Percentiles rank a stretch among this genome's conserved stretches.
phyloP scores from a whole-genome alignment of 2,888 invertebrate species.

The Calliopum simillimum region DNA sequence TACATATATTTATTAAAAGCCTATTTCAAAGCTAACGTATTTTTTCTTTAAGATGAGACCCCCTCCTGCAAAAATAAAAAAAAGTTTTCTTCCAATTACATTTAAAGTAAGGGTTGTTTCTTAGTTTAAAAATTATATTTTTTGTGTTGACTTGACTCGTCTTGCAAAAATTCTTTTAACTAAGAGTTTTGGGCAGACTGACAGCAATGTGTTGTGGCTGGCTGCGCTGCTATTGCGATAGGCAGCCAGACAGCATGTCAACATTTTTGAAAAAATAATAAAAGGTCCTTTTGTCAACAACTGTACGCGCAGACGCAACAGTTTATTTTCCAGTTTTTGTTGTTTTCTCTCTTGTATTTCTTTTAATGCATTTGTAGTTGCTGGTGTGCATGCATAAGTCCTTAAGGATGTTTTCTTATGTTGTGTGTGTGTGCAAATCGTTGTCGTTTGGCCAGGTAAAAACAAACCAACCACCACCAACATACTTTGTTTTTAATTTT shows the following conservation, averaged over 20 bases:
- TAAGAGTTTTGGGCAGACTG: conserved; percentile 10
- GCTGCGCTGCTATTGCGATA: background rate
- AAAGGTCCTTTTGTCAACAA: conserved; percentile 44
- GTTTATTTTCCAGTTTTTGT: conserved; percentile 27
- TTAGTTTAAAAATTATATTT: background rate
- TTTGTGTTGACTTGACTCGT: conserved; percentile 4
- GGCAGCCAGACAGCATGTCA: conserved; percentile 5
- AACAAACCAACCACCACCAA: conserved; percentile 11
- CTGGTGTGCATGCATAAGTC: background rate
- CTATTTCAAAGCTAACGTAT: too few relatives aligned
- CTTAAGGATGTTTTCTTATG: conserved; percentile 9
- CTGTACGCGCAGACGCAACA: conserved; percentile 42
- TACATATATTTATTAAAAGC: too few relatives aligned
- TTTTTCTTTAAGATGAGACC: too few relatives aligned
- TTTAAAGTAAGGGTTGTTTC: conserved; percentile 1
- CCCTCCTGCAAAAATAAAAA: too few relatives aligned
- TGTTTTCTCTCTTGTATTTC: conserved; percentile 3
- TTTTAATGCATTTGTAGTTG: background rate
- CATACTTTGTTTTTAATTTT: conserved; percentile 3
- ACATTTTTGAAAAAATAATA: conserved; percentile 9
- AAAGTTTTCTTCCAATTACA: background rate
- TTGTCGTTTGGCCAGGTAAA: conserved; percentile 22
- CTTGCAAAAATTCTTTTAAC: background rate
- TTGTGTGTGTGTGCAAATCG: background rate
- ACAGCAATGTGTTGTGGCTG: background rate